Percentiles rank a stretch among this genome's conserved stretches.
Evolutionary conservation across 2,888 invertebrate species (phyloP).

Genomic region (Hermaeophaga mercurialis): DNA sequence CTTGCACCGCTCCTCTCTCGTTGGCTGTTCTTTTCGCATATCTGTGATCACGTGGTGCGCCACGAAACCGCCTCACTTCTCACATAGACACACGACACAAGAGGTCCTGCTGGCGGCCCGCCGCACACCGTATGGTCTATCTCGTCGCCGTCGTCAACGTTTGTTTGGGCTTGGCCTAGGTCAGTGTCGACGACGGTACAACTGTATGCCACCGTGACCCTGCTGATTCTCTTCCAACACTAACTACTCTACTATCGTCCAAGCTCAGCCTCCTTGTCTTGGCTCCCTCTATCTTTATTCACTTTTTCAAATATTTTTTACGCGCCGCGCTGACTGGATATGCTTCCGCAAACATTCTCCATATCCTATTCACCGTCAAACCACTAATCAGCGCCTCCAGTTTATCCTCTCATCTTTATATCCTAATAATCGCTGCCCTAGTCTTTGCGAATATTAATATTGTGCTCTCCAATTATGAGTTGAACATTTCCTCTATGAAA

Average conservation of each 20-base stretch:
- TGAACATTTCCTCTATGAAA: no score
- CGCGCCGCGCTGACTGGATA: no score
- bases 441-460: no score
- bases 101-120: slow-evolving; percentile 35
- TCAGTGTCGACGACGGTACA: slow-evolving; percentile 33
- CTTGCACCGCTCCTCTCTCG: slow-evolving; percentile 33
- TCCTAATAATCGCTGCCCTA: no score
- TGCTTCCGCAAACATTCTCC: no score
- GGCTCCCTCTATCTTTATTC: background rate
- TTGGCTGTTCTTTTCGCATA: slow-evolving; percentile 25
- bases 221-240: slow-evolving; percentile 15
- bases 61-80: slow-evolving; percentile 15
- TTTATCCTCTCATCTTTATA: no score
- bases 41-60: slow-evolving; percentile 47
- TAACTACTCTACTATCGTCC: background rate
- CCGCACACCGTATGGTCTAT: slow-evolving; percentile 4
- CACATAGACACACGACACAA: slow-evolving; percentile 2
- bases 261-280: background rate
- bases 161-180: slow-evolving; percentile 25
- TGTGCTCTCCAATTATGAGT: no score
- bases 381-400: no score
- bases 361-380: no score
- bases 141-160: background rate
- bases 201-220: slow-evolving; percentile 33
- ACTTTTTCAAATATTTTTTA: no score